phyloP scores from a whole-genome alignment of 1,140 invertebrate genomes.

The Oncopeltus fasciatus region DNA sequence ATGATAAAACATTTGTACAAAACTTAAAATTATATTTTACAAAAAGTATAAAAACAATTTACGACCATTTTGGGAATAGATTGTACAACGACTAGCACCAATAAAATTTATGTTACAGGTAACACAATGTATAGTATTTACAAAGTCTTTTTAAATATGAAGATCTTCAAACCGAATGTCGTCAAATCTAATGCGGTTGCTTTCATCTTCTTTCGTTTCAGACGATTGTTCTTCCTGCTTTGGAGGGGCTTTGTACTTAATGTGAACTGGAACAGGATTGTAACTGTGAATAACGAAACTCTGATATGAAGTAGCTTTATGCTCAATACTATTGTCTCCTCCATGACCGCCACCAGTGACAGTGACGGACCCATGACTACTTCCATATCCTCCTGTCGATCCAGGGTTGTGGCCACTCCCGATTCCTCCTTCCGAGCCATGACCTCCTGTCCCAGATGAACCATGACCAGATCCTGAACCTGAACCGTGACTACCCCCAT shows the following conservation, averaged over 20 bases:
- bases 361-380: background rate
- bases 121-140: background rate
- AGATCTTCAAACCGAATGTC: background rate
- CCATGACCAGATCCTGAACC: background rate
- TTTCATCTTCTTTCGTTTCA: background rate
- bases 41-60: no score
- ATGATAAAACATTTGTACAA: no score
- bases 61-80: no score
- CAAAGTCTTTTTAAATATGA: background rate
- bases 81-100: background rate
- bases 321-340: background rate
- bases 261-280: constrained; percentile 2
- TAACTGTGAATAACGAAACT: constrained; percentile 17
- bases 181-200: background rate
- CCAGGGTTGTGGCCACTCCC: background rate
- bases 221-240: background rate
- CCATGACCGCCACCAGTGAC: background rate
- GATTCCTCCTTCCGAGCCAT: background rate
- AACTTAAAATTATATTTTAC: no score
- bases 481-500: background rate
- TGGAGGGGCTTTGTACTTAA: background rate
- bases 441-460: background rate
- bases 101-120: background rate
- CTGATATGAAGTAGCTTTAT: constrained; percentile 15
- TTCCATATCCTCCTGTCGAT: background rate